phyloP scores from a whole-genome alignment of 2,797 vertebrate genomes.

The Falco berigora region DNA sequence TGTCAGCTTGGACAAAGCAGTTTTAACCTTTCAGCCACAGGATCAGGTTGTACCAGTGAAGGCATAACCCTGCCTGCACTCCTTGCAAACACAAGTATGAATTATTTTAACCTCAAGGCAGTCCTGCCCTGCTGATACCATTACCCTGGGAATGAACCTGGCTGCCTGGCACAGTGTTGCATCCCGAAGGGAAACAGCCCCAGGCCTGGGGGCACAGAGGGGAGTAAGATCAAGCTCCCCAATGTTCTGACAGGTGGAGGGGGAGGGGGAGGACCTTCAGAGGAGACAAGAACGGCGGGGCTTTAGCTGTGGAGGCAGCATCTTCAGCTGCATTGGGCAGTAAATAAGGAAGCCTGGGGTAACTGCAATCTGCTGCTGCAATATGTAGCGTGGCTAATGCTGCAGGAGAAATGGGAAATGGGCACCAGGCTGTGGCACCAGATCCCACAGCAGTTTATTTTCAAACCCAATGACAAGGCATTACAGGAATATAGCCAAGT shows the following conservation, averaged over 20 bases:
- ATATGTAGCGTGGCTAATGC: not conserved
- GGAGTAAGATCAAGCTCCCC: not conserved
- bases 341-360: not conserved
- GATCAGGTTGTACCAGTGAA: not conserved
- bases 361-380: constrained; percentile 2
- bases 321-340: not conserved
- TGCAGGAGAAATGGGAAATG: not conserved
- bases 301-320: not conserved
- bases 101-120: constrained; percentile 2
- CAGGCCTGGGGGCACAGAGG: not conserved
- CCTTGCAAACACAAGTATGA: not conserved
- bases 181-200: not conserved
- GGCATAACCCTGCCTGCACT: not conserved
- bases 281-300: not conserved
- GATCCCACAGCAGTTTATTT: constrained; percentile 33
- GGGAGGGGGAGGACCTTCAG: not conserved
- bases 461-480: constrained; percentile 15
- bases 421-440: constrained; percentile 9
- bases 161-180: not conserved
- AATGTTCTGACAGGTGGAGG: not conserved
- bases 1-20: constrained; percentile 1
- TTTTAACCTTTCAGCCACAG: not conserved
- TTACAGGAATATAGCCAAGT: not conserved
- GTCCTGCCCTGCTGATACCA: not conserved
- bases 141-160: constrained; percentile 15